These are phyloP conservation scores for Dasysyrphus tricinctus DNA, from an alignment of 2,888 invertebrate genomes.

Conservation along the genomic window DNA sequence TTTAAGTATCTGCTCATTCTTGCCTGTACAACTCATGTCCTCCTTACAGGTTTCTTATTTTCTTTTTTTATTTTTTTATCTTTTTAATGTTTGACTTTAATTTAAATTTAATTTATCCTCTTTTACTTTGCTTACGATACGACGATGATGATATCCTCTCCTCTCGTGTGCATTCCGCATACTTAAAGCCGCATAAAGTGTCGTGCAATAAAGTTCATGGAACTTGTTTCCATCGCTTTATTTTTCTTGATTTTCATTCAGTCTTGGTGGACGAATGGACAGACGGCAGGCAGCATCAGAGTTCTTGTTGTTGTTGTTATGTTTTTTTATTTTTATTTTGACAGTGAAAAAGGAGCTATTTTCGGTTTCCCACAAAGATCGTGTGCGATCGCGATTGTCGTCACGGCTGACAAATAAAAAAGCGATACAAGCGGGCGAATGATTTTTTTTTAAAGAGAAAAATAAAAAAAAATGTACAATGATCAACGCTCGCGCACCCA, in stretches of 20 bases:
- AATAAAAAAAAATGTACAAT: conserved; percentile 24
- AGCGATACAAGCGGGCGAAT: conserved; percentile 25
- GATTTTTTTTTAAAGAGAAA: background rate
- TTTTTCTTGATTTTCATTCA: conserved; percentile 31
- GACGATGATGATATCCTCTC: background rate
- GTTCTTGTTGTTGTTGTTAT: background rate
- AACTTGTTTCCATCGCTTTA: conserved; percentile 59
- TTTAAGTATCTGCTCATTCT: conserved; percentile 45
- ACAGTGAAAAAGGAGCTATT: conserved; percentile 68
- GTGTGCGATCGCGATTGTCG: conserved; percentile 71
- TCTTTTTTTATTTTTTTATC: conserved; percentile 25
- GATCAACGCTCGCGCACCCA: conserved; percentile 38
- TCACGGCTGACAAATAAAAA: conserved; percentile 51
- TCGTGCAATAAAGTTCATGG: conserved; percentile 72
- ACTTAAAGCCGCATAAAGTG: conserved; percentile 36
- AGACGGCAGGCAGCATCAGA: background rate
- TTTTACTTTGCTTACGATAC: conserved; percentile 33
- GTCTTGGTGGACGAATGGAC: conserved; percentile 7
- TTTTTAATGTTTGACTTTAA: conserved; percentile 58
- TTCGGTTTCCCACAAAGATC: conserved; percentile 60
- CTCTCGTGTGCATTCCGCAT: conserved; percentile 44
- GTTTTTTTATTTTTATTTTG: conserved; percentile 33
- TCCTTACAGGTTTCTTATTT: conserved; percentile 39
- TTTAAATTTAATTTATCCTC: conserved; percentile 68
- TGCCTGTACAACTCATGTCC: conserved; percentile 5